A percentile compares a stretch with the other conserved stretches of the same genome.
Conservation (phyloP, 2,113 vertebrate species). For the Bombycilla garrulus region DNA sequence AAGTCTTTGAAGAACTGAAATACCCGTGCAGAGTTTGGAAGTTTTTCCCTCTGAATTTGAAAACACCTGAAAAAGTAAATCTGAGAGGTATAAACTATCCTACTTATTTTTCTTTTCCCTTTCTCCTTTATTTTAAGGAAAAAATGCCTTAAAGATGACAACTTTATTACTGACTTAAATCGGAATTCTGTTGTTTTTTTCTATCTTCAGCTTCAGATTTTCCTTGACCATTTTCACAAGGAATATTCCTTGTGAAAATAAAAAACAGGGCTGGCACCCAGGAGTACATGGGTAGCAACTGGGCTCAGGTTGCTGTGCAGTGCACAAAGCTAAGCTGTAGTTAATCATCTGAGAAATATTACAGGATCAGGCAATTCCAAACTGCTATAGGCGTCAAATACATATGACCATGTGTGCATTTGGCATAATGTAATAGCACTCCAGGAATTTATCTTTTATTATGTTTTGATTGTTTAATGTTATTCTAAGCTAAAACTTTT, state of each 20-base stretch:
- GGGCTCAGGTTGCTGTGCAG: neutral
- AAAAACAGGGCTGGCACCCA: neutral
- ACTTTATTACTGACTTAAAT: neutral
- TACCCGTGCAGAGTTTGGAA: neutral
- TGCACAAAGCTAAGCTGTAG: neutral
- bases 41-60: neutral
- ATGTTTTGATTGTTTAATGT: slow-evolving; percentile 10
- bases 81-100: neutral
- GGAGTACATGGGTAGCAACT: neutral
- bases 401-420: neutral
- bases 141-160: neutral
- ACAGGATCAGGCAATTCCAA: neutral
- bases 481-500: slow-evolving; percentile 31
- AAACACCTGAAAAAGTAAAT: neutral
- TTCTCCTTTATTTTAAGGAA: neutral
- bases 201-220: neutral
- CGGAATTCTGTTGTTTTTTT: neutral
- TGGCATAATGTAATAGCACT: neutral
- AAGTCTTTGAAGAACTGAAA: neutral
- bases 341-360: neutral
- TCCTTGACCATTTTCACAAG: neutral
- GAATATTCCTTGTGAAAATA: neutral
- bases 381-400: neutral
- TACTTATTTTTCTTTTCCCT: neutral
- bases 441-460: slow-evolving; percentile 5